Percentiles rank a stretch among this genome's conserved stretches.
These are phyloP conservation scores for Gadus chalcogrammus DNA, from an alignment of 2,113 vertebrate genomes.

Conservation along the genomic window DNA sequence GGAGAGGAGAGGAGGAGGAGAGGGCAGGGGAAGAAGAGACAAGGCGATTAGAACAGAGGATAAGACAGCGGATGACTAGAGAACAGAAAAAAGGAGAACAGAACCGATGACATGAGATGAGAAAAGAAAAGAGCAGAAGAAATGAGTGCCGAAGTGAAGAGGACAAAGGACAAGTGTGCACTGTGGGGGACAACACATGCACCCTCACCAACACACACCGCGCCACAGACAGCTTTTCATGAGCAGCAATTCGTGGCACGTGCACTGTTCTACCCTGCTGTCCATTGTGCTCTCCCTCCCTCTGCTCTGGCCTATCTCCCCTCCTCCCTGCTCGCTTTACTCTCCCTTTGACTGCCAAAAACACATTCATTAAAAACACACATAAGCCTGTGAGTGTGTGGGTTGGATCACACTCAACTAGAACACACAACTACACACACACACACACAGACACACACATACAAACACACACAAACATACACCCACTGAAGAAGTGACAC, in stretches of 20 bases:
- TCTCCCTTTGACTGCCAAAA: too few relatives aligned
- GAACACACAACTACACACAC: not conserved
- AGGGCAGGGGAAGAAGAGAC: too few relatives aligned
- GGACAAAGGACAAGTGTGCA: too few relatives aligned
- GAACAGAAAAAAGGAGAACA: too few relatives aligned
- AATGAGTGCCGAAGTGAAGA: too few relatives aligned
- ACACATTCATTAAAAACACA: too few relatives aligned
- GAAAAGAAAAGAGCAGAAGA: too few relatives aligned
- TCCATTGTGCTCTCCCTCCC: not conserved
- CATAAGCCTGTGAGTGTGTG: too few relatives aligned
- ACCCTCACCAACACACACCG: not conserved
- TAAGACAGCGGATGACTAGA: too few relatives aligned
- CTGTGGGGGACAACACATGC: not conserved
- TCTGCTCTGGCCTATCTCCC: not conserved
- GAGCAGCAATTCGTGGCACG: not conserved
- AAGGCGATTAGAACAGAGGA: too few relatives aligned
- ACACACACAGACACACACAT: slow-evolving; percentile 5
- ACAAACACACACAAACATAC: slow-evolving; percentile 29
- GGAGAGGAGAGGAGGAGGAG: not conserved
- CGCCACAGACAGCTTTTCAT: not conserved
- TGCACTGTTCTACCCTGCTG: not conserved
- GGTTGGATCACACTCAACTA: not conserved
- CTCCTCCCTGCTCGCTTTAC: not conserved
- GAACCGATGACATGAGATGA: too few relatives aligned
- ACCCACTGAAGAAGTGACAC: slow-evolving; percentile 22